These are phyloP conservation scores for Drepanosiphum platanoidis DNA, from an alignment of 2,888 invertebrate species.

Conservation along the genomic window DNA sequence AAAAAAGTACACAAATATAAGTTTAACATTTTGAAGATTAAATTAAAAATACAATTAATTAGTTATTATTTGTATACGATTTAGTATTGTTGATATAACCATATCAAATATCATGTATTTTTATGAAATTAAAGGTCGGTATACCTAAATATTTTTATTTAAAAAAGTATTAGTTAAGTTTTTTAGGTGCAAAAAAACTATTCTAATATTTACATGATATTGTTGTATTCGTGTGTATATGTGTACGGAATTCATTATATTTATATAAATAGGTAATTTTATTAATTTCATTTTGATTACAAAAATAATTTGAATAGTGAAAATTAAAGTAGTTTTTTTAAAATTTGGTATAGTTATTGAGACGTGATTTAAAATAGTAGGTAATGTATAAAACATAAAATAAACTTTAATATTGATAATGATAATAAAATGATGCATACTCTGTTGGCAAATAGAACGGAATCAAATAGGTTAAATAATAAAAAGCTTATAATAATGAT, in stretches of 20 bases:
- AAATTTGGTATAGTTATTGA: neutral
- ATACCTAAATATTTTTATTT: too few relatives aligned
- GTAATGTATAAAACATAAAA: neutral
- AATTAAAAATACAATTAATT: too few relatives aligned
- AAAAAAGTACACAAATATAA: neutral
- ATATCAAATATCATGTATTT: too few relatives aligned
- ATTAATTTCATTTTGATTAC: neutral
- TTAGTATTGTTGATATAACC: too few relatives aligned
- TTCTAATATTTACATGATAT: too few relatives aligned
- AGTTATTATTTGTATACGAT: too few relatives aligned
- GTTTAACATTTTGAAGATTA: neutral
- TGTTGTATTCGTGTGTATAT: too few relatives aligned
- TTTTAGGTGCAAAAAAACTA: too few relatives aligned
- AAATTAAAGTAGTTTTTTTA: neutral
- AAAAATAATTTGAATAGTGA: neutral
- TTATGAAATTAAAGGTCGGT: too few relatives aligned
- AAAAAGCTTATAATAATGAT: slow-evolving; percentile 3
- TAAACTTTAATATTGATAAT: neutral
- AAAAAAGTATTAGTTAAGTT: too few relatives aligned
- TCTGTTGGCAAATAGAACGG: neutral
- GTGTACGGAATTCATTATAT: too few relatives aligned
- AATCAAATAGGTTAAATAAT: neutral
- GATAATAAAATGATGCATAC: neutral
- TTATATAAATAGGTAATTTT: neutral
- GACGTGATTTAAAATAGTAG: too few relatives aligned